These are phyloP conservation scores for Lophochroa leadbeateri DNA, from an alignment of 2,113 vertebrate genomes.

Conservation along the genomic window DNA sequence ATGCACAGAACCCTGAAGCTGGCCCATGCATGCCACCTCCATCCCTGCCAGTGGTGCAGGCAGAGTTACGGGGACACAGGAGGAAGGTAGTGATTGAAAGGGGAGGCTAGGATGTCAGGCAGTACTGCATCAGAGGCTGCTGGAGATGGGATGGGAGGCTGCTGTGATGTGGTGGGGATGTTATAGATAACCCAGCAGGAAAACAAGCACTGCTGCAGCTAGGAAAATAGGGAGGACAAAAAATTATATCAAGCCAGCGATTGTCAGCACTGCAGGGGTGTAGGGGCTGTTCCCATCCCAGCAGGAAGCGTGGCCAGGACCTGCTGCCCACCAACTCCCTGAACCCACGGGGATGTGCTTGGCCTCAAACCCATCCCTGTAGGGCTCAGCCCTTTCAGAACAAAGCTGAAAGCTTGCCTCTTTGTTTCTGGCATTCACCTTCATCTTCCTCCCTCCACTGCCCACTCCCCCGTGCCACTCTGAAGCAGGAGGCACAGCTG, in stretches of 20 bases:
- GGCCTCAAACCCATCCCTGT: not conserved
- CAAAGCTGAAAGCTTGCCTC: not conserved
- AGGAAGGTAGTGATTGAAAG: not conserved
- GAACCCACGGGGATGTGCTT: not conserved
- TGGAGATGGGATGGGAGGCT: not conserved
- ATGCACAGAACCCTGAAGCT: not conserved
- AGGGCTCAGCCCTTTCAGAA: not conserved
- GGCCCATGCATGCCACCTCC: not conserved
- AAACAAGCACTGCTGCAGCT: no score
- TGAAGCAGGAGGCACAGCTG: not conserved
- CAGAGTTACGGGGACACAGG: not conserved
- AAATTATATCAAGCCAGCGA: not conserved
- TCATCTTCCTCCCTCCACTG: not conserved
- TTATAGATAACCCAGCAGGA: accelerated
- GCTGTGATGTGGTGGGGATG: not conserved
- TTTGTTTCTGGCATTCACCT: not conserved
- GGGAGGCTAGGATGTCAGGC: not conserved
- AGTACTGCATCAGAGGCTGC: not conserved
- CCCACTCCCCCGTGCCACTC: accelerated
- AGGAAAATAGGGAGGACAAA: not conserved
- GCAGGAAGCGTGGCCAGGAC: not conserved
- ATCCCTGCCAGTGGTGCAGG: accelerated
- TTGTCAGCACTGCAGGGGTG: not conserved
- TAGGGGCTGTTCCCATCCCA: accelerated
- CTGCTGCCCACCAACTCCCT: accelerated